These are phyloP conservation scores for Adelphocoris suturalis DNA, from an alignment of 2,888 invertebrate genomes.

Conservation along the genomic window DNA sequence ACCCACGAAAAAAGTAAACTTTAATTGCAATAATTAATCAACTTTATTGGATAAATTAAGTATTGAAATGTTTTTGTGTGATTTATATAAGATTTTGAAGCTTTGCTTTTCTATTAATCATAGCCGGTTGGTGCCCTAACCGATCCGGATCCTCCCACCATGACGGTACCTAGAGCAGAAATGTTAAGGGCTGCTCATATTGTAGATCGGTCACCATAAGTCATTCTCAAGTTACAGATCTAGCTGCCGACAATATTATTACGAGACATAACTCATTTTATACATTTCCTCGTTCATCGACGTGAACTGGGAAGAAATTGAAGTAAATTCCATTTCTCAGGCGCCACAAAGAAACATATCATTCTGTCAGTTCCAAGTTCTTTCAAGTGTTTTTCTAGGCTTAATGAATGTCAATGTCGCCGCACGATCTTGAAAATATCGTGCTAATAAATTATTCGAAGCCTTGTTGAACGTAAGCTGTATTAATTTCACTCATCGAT, in stretches of 20 bases:
- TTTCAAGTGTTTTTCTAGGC: not conserved
- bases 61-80: no score
- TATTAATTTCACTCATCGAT: not conserved
- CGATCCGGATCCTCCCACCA: no score
- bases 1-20: no score
- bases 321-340: not conserved
- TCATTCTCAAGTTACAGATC: not conserved
- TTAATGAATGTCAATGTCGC: not conserved
- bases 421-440: not conserved
- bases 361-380: not conserved
- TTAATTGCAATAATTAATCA: no score
- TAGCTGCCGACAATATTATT: not conserved
- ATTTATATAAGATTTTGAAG: no score
- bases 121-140: no score
- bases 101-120: no score
- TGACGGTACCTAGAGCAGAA: no score
- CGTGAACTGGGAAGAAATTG: not conserved
- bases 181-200: no score
- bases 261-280: slow-evolving; percentile 36
- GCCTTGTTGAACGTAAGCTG: not conserved
- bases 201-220: no score
- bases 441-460: no score
- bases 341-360: not conserved
- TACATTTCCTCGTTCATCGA: slow-evolving; percentile 24
- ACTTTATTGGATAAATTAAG: no score